Base-by-base conservation (phyloP, 2,797 vertebrate genomes). In the Melanogrammus aeglefinus region DNA sequence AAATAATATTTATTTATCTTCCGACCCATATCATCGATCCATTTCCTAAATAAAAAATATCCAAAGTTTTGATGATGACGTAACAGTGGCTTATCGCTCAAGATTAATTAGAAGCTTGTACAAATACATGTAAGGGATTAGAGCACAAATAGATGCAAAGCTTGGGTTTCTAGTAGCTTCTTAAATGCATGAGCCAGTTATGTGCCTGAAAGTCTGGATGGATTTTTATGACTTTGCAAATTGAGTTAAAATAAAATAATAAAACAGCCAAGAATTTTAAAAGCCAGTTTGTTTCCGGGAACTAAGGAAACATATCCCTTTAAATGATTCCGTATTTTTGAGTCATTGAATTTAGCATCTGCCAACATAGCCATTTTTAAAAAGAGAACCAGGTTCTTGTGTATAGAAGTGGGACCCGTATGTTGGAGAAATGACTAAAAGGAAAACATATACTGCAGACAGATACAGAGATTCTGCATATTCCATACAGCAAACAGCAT, bases 161-260 rank as follows among this genome's bases (percentile, higher is more conserved):
- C 78, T 77, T 83, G 75, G 78, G 76, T 75, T 84, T 21, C 12
- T 80, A 84, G 74, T 75, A 63, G 78, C 24, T 75, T 70, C 78
- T 84, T 75, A 83, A 77, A 77, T 80, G 80, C 75, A 81, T 83
- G 84, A 83, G 74, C 44, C 70, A 76, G 81, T 38, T 81, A 73
- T 77, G 75, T 85, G 66, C 71, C 1, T 31, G 76, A 79, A 78
- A 81, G 71, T 77, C 69, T 29, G 47, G 86, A 80, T 82, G 63
- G 36, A 82, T 57, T 90, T 88, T 88, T 80, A 90, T 88, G 87
- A 91, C 57, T 38, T 77, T 84, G 84, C 81, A 86, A 88, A 88
- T 79, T 81, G 76, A 91, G 79, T 16, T 88, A 77, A 83, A 83
- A 87, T 44, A 47, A 41, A 24, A 10, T 66, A 27, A 57, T 35